phyloP scores from a whole-genome alignment of 2,888 invertebrate species.

The Calephelis perditalis region DNA sequence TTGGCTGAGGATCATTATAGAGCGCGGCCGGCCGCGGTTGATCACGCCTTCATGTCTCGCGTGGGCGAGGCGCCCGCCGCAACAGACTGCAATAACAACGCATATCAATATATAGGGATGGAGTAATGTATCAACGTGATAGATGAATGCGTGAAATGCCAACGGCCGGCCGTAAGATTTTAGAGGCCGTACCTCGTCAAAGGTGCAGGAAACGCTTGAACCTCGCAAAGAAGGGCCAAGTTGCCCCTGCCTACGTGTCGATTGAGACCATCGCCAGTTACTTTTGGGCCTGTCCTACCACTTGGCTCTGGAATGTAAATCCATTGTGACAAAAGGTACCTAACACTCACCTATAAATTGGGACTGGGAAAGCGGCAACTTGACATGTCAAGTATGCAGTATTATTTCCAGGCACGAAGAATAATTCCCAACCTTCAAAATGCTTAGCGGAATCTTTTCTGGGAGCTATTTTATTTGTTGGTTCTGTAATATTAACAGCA shows the following conservation, averaged over 20 bases:
- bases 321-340: constrained; percentile 45
- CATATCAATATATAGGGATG: constrained; percentile 68
- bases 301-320: constrained; percentile 80
- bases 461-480: constrained; percentile 81
- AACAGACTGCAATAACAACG: constrained; percentile 73
- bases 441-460: constrained; percentile 77
- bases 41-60: constrained; percentile 70
- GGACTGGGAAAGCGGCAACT: constrained; percentile 83
- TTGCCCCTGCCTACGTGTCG: constrained; percentile 67
- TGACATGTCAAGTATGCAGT: constrained; percentile 82
- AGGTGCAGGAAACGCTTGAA: constrained; percentile 88
- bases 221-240: constrained; percentile 85
- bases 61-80: constrained; percentile 62
- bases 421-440: constrained; percentile 81
- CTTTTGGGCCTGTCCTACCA: constrained; percentile 83
- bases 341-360: constrained; percentile 82
- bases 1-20: constrained; percentile 64
- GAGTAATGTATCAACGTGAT: constrained; percentile 63
- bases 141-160: constrained; percentile 70
- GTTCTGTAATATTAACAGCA: constrained; percentile 50
- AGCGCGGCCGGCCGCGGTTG: constrained; percentile 73
- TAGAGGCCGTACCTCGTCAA: constrained; percentile 82
- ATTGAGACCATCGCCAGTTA: constrained; percentile 80
- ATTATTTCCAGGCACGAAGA: constrained; percentile 66
- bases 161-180: constrained; percentile 50